A percentile compares a stretch with the other conserved stretches of the same genome.
phyloP scores from a whole-genome alignment of 2,888 invertebrate genomes.

The Plebejus argus region DNA sequence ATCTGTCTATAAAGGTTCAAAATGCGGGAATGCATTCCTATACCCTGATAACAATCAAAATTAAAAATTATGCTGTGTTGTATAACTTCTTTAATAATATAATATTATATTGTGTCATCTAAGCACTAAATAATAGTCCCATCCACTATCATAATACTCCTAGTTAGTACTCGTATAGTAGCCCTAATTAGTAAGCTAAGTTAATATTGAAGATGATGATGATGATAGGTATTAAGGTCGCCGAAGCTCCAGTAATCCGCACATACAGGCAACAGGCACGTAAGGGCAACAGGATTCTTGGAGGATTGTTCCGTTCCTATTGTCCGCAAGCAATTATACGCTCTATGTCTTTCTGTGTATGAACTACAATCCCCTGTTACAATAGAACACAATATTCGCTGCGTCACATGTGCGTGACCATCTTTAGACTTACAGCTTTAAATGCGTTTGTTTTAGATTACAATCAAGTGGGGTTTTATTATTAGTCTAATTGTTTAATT shows the following conservation, averaged over 20 bases:
- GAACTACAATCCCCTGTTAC: conserved; percentile 27
- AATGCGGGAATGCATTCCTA: no score
- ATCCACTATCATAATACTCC: no score
- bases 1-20: no score
- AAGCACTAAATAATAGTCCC: not conserved
- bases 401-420: conserved; percentile 34
- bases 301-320: conserved; percentile 41
- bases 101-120: no score
- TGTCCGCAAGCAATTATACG: conserved; percentile 39
- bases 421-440: conserved; percentile 33
- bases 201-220: not conserved
- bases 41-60: no score
- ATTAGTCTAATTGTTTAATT: not conserved
- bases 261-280: conserved; percentile 47
- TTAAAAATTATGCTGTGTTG: not conserved
- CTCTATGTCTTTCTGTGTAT: conserved; percentile 34
- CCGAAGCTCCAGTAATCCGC: conserved; percentile 48
- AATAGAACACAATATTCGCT: conserved; percentile 31
- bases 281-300: conserved; percentile 46
- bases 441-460: conserved; percentile 33
- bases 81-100: not conserved
- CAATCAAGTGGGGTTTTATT: conserved; percentile 22
- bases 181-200: not conserved
- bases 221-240: conserved; percentile 43
- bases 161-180: not conserved